Evolutionary conservation across 2,888 invertebrate species (phyloP), one percentile per base, ranked within the genome.

Genomic region (Caenorhabditis panamensis): DNA sequence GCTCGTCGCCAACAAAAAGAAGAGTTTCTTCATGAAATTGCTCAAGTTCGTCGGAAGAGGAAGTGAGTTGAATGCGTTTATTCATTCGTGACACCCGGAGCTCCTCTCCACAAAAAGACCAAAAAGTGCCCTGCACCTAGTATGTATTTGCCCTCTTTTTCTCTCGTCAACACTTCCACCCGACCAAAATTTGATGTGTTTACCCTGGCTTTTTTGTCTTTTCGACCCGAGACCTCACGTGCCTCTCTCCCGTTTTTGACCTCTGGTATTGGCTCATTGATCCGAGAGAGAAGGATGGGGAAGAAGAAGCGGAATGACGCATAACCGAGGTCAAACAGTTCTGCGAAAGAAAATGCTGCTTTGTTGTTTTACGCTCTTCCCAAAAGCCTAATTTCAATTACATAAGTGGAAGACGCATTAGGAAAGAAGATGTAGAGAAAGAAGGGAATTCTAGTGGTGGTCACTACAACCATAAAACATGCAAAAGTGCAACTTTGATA

Each of bases 11-110:
- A 72, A 72, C 71, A 80, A 79, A 47, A 82, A 81, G 68, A 82
- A 75, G 69, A 75, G 73, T 26, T 66, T 84, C 51, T 64, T 84
- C 58, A 77, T 76, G 71, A 84, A 84, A 62, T 69, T 84, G 47
- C 77, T 84, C 75, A 82, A 82, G 51, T 82, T 84, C 24, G 84
- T 84, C 58, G 84, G 84, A 58, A 71, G 78, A 73, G 84, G 84
- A 82, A 84, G 84, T 84, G 67, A 82, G 84, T 69, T n/a, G 49
- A 68, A 58, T 18, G 37, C n/a, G n/a, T n/a, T 36, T 59, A 24
- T 68, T 22, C 59, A 16, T 41, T 63, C 62, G 61, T 69, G 61
- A 69, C 69, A 59, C 37, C 36, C 49, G 18, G n/a, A n/a, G n/a
- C n/a, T n/a, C n/a, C n/a, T n/a, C n/a, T 53, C 31, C 53, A 37